Base-by-base conservation (phyloP, 2,797 vertebrate genomes). In the Agapornis canus region DNA sequence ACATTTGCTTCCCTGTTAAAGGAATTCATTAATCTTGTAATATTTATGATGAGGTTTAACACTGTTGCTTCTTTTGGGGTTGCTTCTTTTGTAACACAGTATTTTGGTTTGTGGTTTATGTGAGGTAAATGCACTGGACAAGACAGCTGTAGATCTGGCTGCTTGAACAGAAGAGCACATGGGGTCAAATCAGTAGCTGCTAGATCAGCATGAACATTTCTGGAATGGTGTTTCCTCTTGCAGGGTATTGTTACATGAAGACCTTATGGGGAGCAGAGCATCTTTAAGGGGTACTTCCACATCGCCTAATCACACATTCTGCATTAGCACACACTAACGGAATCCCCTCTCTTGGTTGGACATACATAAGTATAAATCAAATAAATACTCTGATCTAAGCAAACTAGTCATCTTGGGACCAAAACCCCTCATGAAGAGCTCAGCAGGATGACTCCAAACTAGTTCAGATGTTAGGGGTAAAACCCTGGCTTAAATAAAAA, bases 161-260 rank as follows among this genome's bases (percentile, higher is more conserved):
- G 5, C 25, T 45, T 25, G 27, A n/a, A 23, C 13, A 39, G 25
- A 9, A 66, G 9, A 75, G 39, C 25, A 56, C 2, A 18, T 3
- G 23, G 29, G 6, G 42, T 49, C 29, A 86, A 88, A 77, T 66
- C 81, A 93, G 13, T 64, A 73, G 43, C 29, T 91, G 29, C 45
- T 70, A 86, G n/a, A 76, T 52, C 40, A 90, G 35, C 21, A 19
- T 3, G 4, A 32, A 7, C 47, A 37, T 91, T 82, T 22, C 32
- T 79, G 45, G 63, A 86, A 51, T 8, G 51, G 2, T 29, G 10
- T 59, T 83, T 88, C 27, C 11, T 76, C 43, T 64, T 69, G 11
- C 21, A 64, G 26, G 10, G 40, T 32, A 20, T 5, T 66, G 25
- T 63, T 82, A 26, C 0, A 0, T 23, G 43, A 84, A 47, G 43